Conservation (phyloP, 2,888 invertebrate genomes). For the Drosophila macrospina region DNA sequence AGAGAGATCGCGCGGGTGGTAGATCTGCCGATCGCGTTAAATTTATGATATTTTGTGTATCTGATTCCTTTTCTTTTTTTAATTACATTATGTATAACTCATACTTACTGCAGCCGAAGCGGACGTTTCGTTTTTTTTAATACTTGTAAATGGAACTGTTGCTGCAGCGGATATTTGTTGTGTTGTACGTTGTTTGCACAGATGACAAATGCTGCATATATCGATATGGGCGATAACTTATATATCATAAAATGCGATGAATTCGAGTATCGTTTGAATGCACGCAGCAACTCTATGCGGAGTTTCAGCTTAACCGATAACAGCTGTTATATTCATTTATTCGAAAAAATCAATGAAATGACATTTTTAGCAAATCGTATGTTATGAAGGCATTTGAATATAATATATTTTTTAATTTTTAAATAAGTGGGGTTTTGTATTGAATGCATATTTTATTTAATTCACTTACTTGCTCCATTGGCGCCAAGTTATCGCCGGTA, state of each 20-base stretch:
- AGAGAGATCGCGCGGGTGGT: not conserved
- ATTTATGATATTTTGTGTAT: not conserved
- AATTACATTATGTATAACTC: not conserved
- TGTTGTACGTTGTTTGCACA: slow-evolving; percentile 55
- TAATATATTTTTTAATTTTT: not conserved
- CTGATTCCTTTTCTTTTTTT: not conserved
- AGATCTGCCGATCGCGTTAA: slow-evolving; percentile 7
- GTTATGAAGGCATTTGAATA: too few species aligned
- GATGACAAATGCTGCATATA: slow-evolving; percentile 52
- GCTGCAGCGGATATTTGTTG: slow-evolving; percentile 42
- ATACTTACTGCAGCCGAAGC: slow-evolving; percentile 64
- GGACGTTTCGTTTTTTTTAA: slow-evolving; percentile 30
- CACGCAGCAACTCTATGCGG: slow-evolving; percentile 6
- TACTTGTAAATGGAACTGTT: slow-evolving; percentile 51
- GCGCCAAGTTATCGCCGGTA: not conserved
- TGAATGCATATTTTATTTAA: not conserved
- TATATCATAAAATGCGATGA: slow-evolving; percentile 29
- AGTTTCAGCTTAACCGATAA: not conserved
- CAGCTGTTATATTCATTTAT: not conserved
- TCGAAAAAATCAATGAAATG: not conserved
- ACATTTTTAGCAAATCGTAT: not conserved
- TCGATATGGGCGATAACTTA: slow-evolving; percentile 48
- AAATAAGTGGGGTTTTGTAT: not conserved
- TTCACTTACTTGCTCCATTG: not conserved
- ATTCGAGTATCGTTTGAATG: not conserved